Percentiles rank a stretch among this genome's conserved stretches.
Evolutionary conservation across 2,113 vertebrate genomes (phyloP).

Genomic region (Orthochromis malagaraziensis): DNA sequence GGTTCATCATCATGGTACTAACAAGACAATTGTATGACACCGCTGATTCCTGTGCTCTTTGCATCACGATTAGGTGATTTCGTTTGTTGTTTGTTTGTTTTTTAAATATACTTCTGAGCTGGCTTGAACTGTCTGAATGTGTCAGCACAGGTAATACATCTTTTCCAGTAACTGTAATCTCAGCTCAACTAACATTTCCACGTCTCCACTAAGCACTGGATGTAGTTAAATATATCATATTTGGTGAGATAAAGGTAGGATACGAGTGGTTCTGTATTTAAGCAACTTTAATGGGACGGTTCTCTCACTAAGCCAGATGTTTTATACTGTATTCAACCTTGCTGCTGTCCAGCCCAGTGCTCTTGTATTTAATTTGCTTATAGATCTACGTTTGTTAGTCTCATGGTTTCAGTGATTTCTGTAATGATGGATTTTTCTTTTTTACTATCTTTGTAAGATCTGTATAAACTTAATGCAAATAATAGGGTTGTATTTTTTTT

Average conservation of each 20-base stretch:
- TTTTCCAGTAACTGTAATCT: not conserved
- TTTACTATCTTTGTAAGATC: not conserved
- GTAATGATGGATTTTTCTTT: not conserved
- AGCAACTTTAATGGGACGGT: not conserved
- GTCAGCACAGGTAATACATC: not conserved
- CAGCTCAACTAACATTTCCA: not conserved
- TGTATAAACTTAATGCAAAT: constrained; percentile 22
- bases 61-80: constrained; percentile 43
- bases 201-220: constrained; percentile 22
- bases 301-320: not conserved
- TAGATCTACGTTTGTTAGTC: not conserved
- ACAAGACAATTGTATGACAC: not conserved
- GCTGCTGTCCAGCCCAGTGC: not conserved
- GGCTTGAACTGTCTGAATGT: constrained; percentile 47
- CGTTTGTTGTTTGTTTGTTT: not conserved
- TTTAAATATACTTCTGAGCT: constrained; percentile 31
- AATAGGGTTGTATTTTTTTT: not conserved
- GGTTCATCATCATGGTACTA: constrained; percentile 3
- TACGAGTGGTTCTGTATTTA: not conserved
- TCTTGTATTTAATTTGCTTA: not conserved
- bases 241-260: not conserved
- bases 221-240: constrained; percentile 18
- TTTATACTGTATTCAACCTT: not conserved
- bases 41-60: constrained; percentile 13
- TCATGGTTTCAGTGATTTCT: not conserved